Base-by-base conservation (phyloP, 2,888 invertebrate genomes). In the Lobophora halterata region DNA sequence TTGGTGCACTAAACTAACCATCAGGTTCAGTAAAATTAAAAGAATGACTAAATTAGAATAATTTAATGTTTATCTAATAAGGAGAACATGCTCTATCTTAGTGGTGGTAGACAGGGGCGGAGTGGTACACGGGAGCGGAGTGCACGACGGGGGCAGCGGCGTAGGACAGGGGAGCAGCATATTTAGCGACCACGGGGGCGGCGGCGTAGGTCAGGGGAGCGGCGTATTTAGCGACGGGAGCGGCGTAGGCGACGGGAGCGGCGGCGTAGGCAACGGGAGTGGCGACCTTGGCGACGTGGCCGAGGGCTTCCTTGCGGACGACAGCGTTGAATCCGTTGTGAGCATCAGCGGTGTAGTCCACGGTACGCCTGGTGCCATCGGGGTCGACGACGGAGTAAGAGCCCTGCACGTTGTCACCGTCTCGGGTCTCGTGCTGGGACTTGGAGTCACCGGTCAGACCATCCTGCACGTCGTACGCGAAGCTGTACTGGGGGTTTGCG, bases 311-410 rank as follows among this genome's bases (percentile, higher is more conserved):
- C 50, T 72, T 82, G 68, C 74, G 83, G 2, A 90, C 90, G 25
- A 89, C 88, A 11, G 90, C 90, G 71, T 89, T 89, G 77, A 90
- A 89, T 10, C 89, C 68, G 70, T 89, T 76, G 79, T 85, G 69
- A 14, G 66, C 66, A 52, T 83, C 82, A 25, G 85, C 82, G 48
- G 79, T 79, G 73, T 85, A 85, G 27, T 90, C 89, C 1, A 90
- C 90, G 35, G 81, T 88, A 52, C 90, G 86, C 63, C 79, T 83
- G 62, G 85, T 87, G 58, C 90, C 90, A 46, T 89, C 89, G 29
- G 89, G 79, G 58, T 90, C 89, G 16, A 80, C 78, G 3, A 89
- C 77, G 52, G 88, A 88, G 78, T 90, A 90, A 33, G 87, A 86
- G 41, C 90, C 90, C 20, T 77, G 71, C 6, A 86, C 85, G 25